Percentiles rank a stretch among this genome's conserved stretches.
These are phyloP conservation scores for Drepana falcataria DNA, from an alignment of 2,888 invertebrate genomes.

Conservation along the genomic window DNA sequence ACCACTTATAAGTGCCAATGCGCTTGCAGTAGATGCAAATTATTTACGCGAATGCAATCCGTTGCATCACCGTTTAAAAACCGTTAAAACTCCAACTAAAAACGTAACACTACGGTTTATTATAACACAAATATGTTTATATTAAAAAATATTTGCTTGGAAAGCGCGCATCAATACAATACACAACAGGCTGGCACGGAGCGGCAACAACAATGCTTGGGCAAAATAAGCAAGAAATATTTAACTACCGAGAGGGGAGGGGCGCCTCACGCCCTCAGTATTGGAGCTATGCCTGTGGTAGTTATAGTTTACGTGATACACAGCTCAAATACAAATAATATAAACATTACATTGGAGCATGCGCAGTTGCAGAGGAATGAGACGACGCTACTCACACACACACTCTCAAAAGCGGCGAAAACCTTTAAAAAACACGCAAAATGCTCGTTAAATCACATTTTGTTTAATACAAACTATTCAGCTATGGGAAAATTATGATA, in stretches of 20 bases:
- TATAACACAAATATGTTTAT: conserved; percentile 28
- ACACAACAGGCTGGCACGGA: conserved; percentile 74
- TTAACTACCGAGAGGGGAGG: conserved; percentile 76
- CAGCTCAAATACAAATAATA: conserved; percentile 81
- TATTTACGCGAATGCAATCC: conserved; percentile 66
- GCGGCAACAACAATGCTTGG: conserved; percentile 78
- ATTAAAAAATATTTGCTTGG: conserved; percentile 54
- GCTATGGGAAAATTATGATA: conserved; percentile 15
- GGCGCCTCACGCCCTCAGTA: conserved; percentile 73
- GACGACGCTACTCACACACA: conserved; percentile 38
- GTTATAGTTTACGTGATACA: conserved; percentile 80
- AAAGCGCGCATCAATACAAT: conserved; percentile 69
- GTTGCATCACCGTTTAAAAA: conserved; percentile 49
- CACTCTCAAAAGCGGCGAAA: not conserved
- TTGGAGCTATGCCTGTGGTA: conserved; percentile 78
- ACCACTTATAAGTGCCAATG: conserved; percentile 69
- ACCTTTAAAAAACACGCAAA: not conserved
- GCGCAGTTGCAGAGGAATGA: conserved; percentile 62
- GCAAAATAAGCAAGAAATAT: conserved; percentile 80
- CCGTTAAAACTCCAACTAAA: conserved; percentile 14
- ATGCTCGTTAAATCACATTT: not conserved
- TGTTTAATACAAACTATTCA: not conserved
- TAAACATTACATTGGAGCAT: conserved; percentile 77
- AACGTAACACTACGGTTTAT: conserved; percentile 16
- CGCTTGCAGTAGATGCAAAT: conserved; percentile 71